A percentile compares a stretch with the other conserved stretches of the same genome.
Conservation (phyloP, 1,140 invertebrate genomes). For the Ptiloglossa arizonensis region DNA sequence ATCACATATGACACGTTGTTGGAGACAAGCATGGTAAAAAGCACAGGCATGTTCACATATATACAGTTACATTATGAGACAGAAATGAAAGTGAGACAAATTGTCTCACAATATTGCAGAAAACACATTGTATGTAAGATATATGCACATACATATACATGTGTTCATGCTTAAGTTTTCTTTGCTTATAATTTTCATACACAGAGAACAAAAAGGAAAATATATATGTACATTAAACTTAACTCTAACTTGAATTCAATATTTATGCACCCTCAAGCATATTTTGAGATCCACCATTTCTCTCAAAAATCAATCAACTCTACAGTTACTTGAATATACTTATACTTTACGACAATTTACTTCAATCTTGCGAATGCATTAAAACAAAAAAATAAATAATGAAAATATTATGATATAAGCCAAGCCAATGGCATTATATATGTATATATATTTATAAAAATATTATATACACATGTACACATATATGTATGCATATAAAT, state of each 20-base stretch:
- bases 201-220: slow-evolving; percentile 42
- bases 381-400: slow-evolving; percentile 77
- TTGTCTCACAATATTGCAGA: slow-evolving; percentile 43
- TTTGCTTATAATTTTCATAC: slow-evolving; percentile 24
- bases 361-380: slow-evolving; percentile 81
- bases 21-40: slow-evolving; percentile 63
- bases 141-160: slow-evolving; percentile 62
- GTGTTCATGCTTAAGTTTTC: slow-evolving; percentile 60
- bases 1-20: slow-evolving; percentile 63
- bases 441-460: slow-evolving; percentile 52
- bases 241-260: slow-evolving; percentile 56
- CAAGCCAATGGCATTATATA: slow-evolving; percentile 76
- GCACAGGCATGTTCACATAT: slow-evolving; percentile 65
- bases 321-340: slow-evolving; percentile 80
- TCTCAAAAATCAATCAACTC: slow-evolving; percentile 76
- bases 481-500: slow-evolving; percentile 29
- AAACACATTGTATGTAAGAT: slow-evolving; percentile 53
- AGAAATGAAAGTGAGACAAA: slow-evolving; percentile 37
- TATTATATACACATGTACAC: slow-evolving; percentile 46
- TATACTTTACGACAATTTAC: slow-evolving; percentile 81
- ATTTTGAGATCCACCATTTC: slow-evolving; percentile 80
- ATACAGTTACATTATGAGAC: slow-evolving; percentile 55
- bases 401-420: slow-evolving; percentile 79
- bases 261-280: slow-evolving; percentile 72
- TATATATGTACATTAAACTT: slow-evolving; percentile 48